These are phyloP conservation scores for Adelges cooleyi DNA, from an alignment of 1,140 invertebrate genomes.

Conservation along the genomic window DNA sequence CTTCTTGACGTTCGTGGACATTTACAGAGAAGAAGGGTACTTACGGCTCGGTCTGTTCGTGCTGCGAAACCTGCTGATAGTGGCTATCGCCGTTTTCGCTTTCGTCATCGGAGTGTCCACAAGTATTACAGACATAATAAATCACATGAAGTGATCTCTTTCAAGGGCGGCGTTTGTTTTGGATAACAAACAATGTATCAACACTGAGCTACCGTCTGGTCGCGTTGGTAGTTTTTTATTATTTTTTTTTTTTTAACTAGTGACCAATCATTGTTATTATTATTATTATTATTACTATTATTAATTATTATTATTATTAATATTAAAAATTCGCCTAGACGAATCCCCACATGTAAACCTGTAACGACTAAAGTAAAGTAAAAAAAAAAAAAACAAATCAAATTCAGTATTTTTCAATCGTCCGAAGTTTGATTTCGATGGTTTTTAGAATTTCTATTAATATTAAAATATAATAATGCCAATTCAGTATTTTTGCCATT, in stretches of 20 bases:
- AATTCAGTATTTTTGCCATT: conserved; percentile 20
- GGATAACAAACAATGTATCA: not conserved
- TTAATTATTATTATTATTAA: conserved; percentile 9
- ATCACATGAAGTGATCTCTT: conserved; percentile 27
- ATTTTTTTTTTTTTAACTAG: not conserved
- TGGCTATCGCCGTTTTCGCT: conserved; percentile 54
- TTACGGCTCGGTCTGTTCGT: conserved; percentile 38
- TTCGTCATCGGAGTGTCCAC: conserved; percentile 57
- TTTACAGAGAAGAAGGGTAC: conserved; percentile 40
- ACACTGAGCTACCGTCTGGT: not conserved
- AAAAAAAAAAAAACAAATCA: no score
- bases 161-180: not conserved
- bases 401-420: conserved; percentile 13
- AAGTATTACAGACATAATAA: conserved; percentile 49
- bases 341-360: not conserved
- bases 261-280: conserved; percentile 11
- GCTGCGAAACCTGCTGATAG: conserved; percentile 48
- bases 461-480: not conserved
- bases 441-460: conserved; percentile 2
- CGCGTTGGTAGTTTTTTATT: not conserved
- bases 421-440: conserved; percentile 4
- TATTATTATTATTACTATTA: conserved; percentile 10
- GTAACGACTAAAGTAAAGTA: not conserved
- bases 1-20: conserved; percentile 50
- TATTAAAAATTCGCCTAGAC: not conserved